Base-by-base conservation (phyloP, 92 coral and sea anemone genomes). In the Scolanthus callimorphus region DNA sequence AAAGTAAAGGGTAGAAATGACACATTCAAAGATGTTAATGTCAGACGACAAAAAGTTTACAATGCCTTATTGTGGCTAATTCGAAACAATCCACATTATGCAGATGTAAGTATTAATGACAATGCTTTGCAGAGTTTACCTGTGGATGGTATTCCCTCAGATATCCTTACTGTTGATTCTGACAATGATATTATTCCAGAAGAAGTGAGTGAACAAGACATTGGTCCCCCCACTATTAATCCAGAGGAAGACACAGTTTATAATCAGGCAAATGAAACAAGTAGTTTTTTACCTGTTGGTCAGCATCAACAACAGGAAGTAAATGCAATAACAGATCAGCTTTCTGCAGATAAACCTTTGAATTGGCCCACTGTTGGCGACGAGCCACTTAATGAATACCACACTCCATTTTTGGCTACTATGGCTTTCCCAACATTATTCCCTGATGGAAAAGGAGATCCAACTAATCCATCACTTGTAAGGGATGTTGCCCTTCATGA, bases 361-460 rank as follows among this genome's bases (percentile, higher is more conserved):
- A 13, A 43, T 34, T 82, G 84, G 89, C 89, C 89, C 22, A 22
- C 70, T 39, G 64, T 59, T 30, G 61, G 43, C 25, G 51, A 65
- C 17, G 71, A 80, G 53, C 87, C 87, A 38, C 52, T 73, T 25
- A 80, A 80, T 55, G 87, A 80, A 54, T 72, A 79, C 51, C 55
- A 65, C 44, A 66, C 74, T 28, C 70, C 86, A 63, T 66, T 41
- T 59, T 54, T 79, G 29, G 86, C 80, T 23, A 79, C 80, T 25
- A 79, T 79, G 86, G 86, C 86, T 21, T 77, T 79, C 57, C 81
- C 86, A 6, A 63, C 76, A 37, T 65, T 80, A 39, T 80, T 80
- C 50, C 86, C 86, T 29, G 86, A 79, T 72, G 86, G 86, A n/a
- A 79, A 71, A 52, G 86, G 80, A 11, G 71, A 80, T 39, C 82